phyloP scores from a whole-genome alignment of 2,888 invertebrate genomes.

The Ectropis crepuscularia region DNA sequence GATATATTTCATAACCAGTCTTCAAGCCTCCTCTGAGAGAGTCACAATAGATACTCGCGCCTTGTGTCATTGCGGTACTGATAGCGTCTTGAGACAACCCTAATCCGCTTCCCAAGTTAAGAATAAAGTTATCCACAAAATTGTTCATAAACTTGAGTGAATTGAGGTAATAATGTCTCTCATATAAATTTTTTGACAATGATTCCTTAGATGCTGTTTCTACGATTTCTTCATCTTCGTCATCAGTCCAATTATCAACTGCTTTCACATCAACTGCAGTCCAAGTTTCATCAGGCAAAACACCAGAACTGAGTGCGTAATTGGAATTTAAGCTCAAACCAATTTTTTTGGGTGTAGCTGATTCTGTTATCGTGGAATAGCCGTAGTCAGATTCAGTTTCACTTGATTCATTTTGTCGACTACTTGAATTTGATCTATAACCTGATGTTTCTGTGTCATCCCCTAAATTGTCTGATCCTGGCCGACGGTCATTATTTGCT shows the following conservation, averaged over 20 bases:
- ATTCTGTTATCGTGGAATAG: slow-evolving; percentile 86
- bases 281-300: slow-evolving; percentile 82
- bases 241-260: slow-evolving; percentile 69
- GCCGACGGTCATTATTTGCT: slow-evolving; percentile 19
- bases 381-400: slow-evolving; percentile 86
- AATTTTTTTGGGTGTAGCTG: slow-evolving; percentile 85
- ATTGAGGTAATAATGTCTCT: slow-evolving; percentile 84
- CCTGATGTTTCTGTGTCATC: slow-evolving; percentile 83
- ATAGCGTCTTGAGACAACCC: slow-evolving; percentile 84
- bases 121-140: slow-evolving; percentile 87
- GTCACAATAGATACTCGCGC: slow-evolving; percentile 88
- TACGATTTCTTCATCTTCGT: slow-evolving; percentile 67
- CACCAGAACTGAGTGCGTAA: slow-evolving; percentile 71
- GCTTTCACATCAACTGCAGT: slow-evolving; percentile 71
- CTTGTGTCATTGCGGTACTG: slow-evolving; percentile 84
- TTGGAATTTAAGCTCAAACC: slow-evolving; percentile 70
- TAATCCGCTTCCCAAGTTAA: slow-evolving; percentile 84
- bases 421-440: slow-evolving; percentile 80
- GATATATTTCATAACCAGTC: slow-evolving; percentile 87
- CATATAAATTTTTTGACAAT: slow-evolving; percentile 67
- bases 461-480: slow-evolving; percentile 36
- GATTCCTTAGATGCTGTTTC: slow-evolving; percentile 62
- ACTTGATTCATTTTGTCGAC: slow-evolving; percentile 73
- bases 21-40: slow-evolving; percentile 69
- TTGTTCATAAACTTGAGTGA: slow-evolving; percentile 88